Conservation (phyloP, 2,113 vertebrate species). For the Centropus bengalensis region DNA sequence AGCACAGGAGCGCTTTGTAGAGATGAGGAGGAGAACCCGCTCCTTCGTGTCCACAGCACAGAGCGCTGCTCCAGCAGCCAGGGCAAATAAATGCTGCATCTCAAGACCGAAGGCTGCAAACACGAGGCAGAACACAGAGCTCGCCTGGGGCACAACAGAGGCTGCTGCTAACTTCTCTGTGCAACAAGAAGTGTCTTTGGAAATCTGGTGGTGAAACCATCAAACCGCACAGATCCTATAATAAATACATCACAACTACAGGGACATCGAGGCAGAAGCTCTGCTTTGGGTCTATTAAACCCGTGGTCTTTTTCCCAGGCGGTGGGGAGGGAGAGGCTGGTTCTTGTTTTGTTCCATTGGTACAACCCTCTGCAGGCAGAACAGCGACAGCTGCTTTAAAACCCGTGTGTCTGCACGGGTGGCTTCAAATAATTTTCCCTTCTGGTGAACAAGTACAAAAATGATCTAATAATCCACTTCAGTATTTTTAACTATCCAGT, state of each 20-base stretch:
- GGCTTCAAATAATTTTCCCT: not conserved
- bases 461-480: not conserved
- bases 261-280: not conserved
- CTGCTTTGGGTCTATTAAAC: not conserved
- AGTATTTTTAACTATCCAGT: not conserved
- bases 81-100: not conserved
- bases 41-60: not conserved
- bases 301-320: not conserved
- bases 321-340: not conserved
- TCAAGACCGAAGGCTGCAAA: not conserved
- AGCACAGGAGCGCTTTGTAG: not conserved
- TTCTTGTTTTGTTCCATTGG: not conserved
- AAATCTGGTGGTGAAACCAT: not conserved
- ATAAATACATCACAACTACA: not conserved
- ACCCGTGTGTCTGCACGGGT: not conserved
- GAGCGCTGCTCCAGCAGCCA: not conserved
- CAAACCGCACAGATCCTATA: not conserved
- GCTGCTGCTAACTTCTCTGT: not conserved
- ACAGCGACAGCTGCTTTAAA: not conserved
- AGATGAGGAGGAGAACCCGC: not conserved
- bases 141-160: fast-evolving
- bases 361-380: not conserved
- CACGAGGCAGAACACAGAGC: fast-evolving
- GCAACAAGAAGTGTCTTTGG: not conserved
- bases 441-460: not conserved